A percentile compares a stretch with the other conserved stretches of the same genome.
phyloP scores from a whole-genome alignment of 2,797 vertebrate species.

The Sitta carolinensis region DNA sequence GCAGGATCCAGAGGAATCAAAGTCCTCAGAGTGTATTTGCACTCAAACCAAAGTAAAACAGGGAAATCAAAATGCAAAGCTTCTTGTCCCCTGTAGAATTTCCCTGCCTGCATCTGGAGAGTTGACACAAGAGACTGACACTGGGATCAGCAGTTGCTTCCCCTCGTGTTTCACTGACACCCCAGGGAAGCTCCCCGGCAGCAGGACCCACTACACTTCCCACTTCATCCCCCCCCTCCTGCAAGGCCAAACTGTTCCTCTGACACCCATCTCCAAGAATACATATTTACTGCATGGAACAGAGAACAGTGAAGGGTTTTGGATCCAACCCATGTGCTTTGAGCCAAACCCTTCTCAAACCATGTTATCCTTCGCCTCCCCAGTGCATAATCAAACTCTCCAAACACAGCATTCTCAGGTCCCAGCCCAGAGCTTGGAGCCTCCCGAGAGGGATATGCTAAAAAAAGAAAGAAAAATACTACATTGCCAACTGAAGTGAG shows the following conservation, averaged over 20 bases:
- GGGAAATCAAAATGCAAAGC: background rate
- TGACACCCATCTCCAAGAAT: background rate
- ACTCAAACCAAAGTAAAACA: background rate
- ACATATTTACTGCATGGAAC: background rate
- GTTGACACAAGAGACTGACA: fast-evolving
- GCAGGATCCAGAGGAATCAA: background rate
- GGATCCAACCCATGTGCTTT: background rate
- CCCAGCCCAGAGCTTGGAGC: constrained; percentile 26
- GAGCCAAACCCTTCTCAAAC: background rate
- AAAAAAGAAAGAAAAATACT: constrained; percentile 55
- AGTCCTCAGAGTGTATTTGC: background rate
- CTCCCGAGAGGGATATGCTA: constrained; percentile 6
- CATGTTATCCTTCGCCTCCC: constrained; percentile 19
- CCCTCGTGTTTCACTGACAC: background rate
- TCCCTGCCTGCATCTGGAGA: background rate
- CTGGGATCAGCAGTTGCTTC: background rate
- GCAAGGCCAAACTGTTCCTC: background rate
- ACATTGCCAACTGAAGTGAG: constrained; percentile 25
- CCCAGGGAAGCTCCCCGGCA: background rate
- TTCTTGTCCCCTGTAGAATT: background rate
- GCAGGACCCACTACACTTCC: background rate
- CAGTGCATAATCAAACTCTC: constrained; percentile 17
- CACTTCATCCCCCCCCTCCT: background rate
- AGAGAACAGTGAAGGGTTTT: background rate
- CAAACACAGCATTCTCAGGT: background rate